These are phyloP conservation scores for Brachionus manjavacas DNA, from an alignment of 1,140 invertebrate species.

Conservation along the genomic window DNA sequence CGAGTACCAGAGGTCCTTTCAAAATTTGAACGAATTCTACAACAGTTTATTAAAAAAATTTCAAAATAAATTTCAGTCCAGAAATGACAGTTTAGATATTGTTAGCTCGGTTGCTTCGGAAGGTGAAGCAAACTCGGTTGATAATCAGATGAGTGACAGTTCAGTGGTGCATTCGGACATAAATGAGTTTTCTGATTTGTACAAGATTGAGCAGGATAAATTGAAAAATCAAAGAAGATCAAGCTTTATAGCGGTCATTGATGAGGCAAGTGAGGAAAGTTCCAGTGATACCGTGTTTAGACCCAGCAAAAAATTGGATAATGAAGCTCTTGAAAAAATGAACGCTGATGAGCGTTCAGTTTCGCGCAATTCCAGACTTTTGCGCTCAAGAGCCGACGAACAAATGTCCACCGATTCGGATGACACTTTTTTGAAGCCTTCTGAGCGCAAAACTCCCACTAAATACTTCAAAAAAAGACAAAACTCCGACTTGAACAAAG, in stretches of 20 bases:
- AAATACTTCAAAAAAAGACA: neutral
- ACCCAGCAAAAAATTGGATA: neutral
- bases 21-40: neutral
- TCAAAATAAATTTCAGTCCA: neutral
- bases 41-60: neutral
- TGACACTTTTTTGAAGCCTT: neutral
- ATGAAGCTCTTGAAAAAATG: neutral
- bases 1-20: neutral
- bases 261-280: neutral
- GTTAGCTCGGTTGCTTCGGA: neutral
- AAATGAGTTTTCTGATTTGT: neutral
- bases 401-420: neutral
- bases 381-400: neutral
- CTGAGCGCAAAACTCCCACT: neutral
- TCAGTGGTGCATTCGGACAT: neutral
- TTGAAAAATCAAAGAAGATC: neutral
- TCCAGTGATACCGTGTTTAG: conserved; percentile 1
- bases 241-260: neutral
- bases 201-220: neutral
- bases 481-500: neutral
- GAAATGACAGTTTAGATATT: neutral
- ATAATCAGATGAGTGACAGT: neutral
- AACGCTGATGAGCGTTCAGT: neutral
- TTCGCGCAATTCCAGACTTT: neutral
- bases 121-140: neutral